Conservation (phyloP, 2,113 vertebrate species). For the Myiagra hebetior region DNA sequence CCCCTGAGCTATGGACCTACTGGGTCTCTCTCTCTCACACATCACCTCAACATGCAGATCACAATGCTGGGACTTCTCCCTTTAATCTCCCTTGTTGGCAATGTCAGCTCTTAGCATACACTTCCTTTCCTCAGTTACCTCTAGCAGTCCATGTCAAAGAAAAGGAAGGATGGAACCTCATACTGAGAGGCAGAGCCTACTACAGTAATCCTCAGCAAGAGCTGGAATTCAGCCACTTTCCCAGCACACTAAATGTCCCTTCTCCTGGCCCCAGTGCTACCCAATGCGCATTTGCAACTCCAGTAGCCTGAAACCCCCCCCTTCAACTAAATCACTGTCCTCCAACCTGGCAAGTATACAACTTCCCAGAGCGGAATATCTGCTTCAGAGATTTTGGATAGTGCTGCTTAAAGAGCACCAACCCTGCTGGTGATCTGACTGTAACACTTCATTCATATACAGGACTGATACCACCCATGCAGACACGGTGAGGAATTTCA, state of each 20-base stretch:
- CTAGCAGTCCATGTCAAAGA: neutral
- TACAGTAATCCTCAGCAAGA: neutral
- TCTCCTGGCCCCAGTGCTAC: neutral
- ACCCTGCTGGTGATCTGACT: neutral
- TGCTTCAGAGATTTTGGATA: neutral
- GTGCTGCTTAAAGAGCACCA: neutral
- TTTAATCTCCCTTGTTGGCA: neutral
- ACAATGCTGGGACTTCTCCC: neutral
- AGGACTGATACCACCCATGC: neutral
- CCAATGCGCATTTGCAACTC: neutral
- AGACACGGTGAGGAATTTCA: neutral
- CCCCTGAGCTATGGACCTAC: neutral
- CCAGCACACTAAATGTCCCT: neutral
- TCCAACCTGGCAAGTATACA: neutral
- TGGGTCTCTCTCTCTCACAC: neutral
- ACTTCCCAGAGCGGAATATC: neutral
- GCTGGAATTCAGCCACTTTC: neutral
- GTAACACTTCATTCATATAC: neutral
- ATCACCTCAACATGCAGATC: neutral
- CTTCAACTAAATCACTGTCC: neutral
- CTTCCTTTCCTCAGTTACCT: neutral
- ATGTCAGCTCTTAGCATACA: neutral
- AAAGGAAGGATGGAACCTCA: neutral
- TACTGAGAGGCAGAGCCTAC: neutral
- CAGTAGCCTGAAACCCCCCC: neutral